Base-by-base conservation (phyloP, 2,888 invertebrate species). In the Halictus quadricinctus region DNA sequence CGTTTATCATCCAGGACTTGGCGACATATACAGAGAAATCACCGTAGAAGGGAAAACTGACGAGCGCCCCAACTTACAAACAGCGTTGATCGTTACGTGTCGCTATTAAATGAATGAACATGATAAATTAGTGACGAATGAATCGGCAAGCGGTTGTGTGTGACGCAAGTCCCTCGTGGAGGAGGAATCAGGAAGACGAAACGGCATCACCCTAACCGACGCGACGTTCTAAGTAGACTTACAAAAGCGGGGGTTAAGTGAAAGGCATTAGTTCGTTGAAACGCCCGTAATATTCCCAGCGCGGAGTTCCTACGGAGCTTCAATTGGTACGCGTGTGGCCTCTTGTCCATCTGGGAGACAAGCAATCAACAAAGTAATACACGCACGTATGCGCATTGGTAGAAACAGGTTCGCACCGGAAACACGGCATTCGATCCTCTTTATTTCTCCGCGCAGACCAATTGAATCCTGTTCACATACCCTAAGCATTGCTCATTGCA, bases 331-430 rank as follows among this genome's bases (percentile, higher is more conserved):
- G 76, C 79, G 84, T 79, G 85, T 79, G 81, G 78, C 75, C 80
- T 76, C 80, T 86, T 81, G 84, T 81, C 73, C 73, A 64, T 79
- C 72, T 54, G 54, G 58, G 79, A 79, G 73, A 76, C 79, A 79
- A 85, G 80, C 84, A 81, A 81, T 84, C 84, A 86, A 70, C 86
- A 50, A 77, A 81, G 73, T 84, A 79, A 81, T 81, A 78, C 77
- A 75, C 66, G 75, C 76, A 25, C n/a, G 43, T 73, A 69, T 50
- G 54, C 54, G 76, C 54, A 66, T 46, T 60, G 72, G 60, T 72
- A 60, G 43, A 64, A 81, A 81, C 81, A 74, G 58, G 74, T 77
- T 85, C 74, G 64, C 74, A 60, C 84, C 81, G 84, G 81, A 77
- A 86, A 84, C 72, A 72, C 36, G 74, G n/a, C 41, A 69, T 76